Conservation (phyloP, 2,113 vertebrate species). For the Nothobranchius furzeri region DNA sequence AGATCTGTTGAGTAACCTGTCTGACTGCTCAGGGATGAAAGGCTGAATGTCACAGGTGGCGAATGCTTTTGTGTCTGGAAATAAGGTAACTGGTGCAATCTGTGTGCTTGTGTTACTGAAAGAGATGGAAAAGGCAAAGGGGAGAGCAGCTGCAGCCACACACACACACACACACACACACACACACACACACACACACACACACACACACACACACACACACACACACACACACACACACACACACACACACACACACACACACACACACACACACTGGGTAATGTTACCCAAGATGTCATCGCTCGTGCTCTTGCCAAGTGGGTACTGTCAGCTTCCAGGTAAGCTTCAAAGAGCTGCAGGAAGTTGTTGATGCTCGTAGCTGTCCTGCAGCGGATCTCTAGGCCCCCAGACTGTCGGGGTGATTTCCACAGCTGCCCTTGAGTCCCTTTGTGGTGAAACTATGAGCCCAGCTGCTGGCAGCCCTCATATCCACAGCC, state of each 20-base stretch:
- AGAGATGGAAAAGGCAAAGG: conserved; percentile 1
- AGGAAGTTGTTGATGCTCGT: conserved; percentile 29
- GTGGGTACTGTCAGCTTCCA: neutral
- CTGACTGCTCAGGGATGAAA: conserved; percentile 42
- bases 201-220: neutral
- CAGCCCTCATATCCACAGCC: conserved; percentile 46
- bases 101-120: conserved; percentile 21
- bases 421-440: conserved; percentile 55
- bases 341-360: conserved; percentile 13
- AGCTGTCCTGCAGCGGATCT: conserved; percentile 19
- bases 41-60: conserved; percentile 5
- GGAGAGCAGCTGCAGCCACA: conserved; percentile 12
- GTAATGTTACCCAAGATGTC: neutral
- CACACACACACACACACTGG: neutral
- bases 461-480: conserved; percentile 30
- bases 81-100: conserved; percentile 17
- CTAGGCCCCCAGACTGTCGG: conserved; percentile 18
- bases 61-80: conserved; percentile 25
- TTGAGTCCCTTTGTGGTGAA: conserved; percentile 68
- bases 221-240: neutral
- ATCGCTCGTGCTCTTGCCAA: too few relatives aligned
- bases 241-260: neutral
- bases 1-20: conserved; percentile 52
- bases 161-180: neutral
- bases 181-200: neutral